Evolutionary conservation across 2,797 vertebrate species (phyloP).

Genomic region (Acanthurus lineatus): DNA sequence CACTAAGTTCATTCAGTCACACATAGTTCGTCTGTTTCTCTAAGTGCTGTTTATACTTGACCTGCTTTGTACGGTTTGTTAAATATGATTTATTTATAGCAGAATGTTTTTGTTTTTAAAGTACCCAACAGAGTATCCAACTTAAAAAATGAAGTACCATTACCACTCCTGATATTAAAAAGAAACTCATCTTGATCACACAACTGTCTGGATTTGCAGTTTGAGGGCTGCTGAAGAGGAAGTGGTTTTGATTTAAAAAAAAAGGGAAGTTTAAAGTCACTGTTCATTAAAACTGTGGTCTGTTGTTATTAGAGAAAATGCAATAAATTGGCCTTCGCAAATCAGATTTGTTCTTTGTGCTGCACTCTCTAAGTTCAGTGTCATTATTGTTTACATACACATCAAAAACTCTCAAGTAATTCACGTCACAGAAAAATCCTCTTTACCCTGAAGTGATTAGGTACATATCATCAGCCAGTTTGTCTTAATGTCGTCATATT

Average conservation of each 20-base stretch:
- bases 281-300: constrained; percentile 33
- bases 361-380: constrained; percentile 24
- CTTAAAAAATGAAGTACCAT: constrained; percentile 40
- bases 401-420: not conserved
- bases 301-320: constrained; percentile 5
- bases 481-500: not conserved
- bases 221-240: not conserved
- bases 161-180: constrained; percentile 62
- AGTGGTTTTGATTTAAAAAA: constrained; percentile 29
- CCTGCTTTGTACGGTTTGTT: constrained; percentile 69
- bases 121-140: constrained; percentile 45
- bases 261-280: constrained; percentile 26
- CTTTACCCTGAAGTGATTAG: not conserved
- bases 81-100: constrained; percentile 78
- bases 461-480: not conserved
- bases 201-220: not conserved
- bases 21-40: constrained; percentile 22
- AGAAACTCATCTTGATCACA: not conserved
- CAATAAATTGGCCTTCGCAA: not conserved
- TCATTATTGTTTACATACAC: not conserved
- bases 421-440: not conserved
- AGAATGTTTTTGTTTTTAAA: constrained; percentile 45
- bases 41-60: constrained; percentile 75
- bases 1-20: constrained; percentile 8
- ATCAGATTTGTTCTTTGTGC: constrained; percentile 5